Percentiles rank a stretch among this genome's conserved stretches.
Conservation (phyloP, 2,888 invertebrate genomes). For the Tuberolachnus salignus region DNA sequence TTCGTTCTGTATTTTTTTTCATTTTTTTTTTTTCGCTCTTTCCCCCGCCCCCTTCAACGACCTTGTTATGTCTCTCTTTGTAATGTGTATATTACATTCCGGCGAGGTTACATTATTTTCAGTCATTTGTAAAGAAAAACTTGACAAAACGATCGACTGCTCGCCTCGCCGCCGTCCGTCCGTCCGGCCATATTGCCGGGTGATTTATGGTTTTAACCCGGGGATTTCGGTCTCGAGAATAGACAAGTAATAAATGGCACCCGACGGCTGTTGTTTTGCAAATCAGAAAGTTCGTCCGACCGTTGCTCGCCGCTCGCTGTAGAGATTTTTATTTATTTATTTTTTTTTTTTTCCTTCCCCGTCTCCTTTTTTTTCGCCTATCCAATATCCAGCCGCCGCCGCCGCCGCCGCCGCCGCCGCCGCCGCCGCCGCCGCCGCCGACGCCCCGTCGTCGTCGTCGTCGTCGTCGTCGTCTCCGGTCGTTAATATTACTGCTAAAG, state of each 20-base stretch:
- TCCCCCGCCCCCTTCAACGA: constrained; percentile 17
- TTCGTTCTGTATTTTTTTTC: too few relatives aligned
- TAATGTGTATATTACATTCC: constrained; percentile 11
- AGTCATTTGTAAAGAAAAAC: constrained; percentile 52
- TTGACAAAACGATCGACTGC: constrained; percentile 51
- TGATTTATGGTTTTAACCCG: constrained; percentile 47
- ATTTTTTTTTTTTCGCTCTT: background rate
- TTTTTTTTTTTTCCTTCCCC: constrained; percentile 32
- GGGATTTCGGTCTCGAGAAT: constrained; percentile 44
- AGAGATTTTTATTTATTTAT: background rate
- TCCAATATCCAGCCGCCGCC: constrained; percentile 15
- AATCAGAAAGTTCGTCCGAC: constrained; percentile 51
- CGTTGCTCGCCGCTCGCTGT: constrained; percentile 9
- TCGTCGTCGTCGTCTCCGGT: constrained; percentile 15
- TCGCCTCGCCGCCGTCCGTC: constrained; percentile 24
- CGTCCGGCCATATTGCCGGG: constrained; percentile 44
- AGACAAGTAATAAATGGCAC: constrained; percentile 50
- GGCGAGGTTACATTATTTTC: constrained; percentile 43
- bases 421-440: too few relatives aligned
- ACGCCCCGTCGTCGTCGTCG: too few relatives aligned
- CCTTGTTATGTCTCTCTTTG: constrained; percentile 27
- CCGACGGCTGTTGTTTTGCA: constrained; percentile 55
- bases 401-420: too few relatives aligned
- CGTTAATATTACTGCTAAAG: constrained; percentile 46
- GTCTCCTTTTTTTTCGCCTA: constrained; percentile 6